phyloP scores from a whole-genome alignment of 2,797 vertebrate genomes.

The Semotilus atromaculatus region DNA sequence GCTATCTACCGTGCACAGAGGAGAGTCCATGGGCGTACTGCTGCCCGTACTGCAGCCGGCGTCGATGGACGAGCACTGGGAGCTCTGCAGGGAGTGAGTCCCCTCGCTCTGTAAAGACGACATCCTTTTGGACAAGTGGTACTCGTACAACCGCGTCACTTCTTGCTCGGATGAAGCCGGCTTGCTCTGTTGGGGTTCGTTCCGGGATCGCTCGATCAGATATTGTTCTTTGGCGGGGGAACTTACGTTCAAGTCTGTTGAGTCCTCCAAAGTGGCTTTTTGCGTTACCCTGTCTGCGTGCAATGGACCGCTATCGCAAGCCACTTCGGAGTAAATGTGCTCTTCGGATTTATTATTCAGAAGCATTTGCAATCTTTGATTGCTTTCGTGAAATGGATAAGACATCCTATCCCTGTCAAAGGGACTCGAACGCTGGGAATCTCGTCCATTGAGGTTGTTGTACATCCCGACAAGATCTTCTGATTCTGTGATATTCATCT shows the following conservation, averaged over 20 bases:
- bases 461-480: slow-evolving; percentile 86
- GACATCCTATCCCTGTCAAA: slow-evolving; percentile 91
- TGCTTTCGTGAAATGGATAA: slow-evolving; percentile 88
- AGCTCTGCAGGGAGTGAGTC: slow-evolving; percentile 92
- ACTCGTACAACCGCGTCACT: slow-evolving; percentile 85
- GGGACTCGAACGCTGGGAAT: slow-evolving; percentile 87
- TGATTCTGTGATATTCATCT: slow-evolving; percentile 74
- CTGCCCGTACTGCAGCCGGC: slow-evolving; percentile 94
- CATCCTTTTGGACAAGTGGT: slow-evolving; percentile 93
- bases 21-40: slow-evolving; percentile 93
- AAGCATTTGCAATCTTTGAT: slow-evolving; percentile 86
- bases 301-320: slow-evolving; percentile 75
- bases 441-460: slow-evolving; percentile 86
- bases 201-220: slow-evolving; percentile 74
- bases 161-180: slow-evolving; percentile 83
- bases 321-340: slow-evolving; percentile 78
- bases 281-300: slow-evolving; percentile 80
- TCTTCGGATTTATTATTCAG: slow-evolving; percentile 82
- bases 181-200: slow-evolving; percentile 78
- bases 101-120: slow-evolving; percentile 94
- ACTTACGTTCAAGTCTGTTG: slow-evolving; percentile 57
- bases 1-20: slow-evolving; percentile 86
- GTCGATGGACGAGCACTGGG: slow-evolving; percentile 95
- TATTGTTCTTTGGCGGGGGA: slow-evolving; percentile 85
- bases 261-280: slow-evolving; percentile 53